Evolutionary conservation across 2,797 vertebrate species (phyloP), one percentile per base, ranked within the genome.

Genomic region (Allobates femoralis): DNA sequence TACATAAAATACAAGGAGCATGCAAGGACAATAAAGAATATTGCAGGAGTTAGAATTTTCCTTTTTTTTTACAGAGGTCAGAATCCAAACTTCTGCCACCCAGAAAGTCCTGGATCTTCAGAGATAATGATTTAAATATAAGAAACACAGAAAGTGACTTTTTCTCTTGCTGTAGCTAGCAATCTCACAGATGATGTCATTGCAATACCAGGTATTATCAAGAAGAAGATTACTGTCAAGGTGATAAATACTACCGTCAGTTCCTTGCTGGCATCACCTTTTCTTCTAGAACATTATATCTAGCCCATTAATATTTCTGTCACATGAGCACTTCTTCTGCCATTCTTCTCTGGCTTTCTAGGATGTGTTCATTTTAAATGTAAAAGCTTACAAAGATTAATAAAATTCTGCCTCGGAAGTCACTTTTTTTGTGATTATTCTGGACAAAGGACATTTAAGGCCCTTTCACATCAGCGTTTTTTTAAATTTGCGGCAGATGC

Each of bases 281-380:
- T 88, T 88, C 83, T 88, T 77, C 78, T 81, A 85, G 83, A 88
- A 85, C 83, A 85, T 85, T 81, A 88, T 85, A 85, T 75, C 87
- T 53, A 85, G 71, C 71, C 83, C 87, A 88, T 88, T 88, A 88
- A 88, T 88, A 88, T 88, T 88, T 85, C 83, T 88, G 87, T 88
- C 87, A 88, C 83, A 81, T 74, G 73, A 84, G 62, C 46, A 85
- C 46, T 73, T 77, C 60, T 66, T 62, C 41, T 88, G 71, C 78
- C 71, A 85, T 81, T 88, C 50, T 71, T 81, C 71, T 80, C 60
- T 71, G n/a, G 83, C 78, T 69, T 88, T 81, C 82, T 76, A 26
- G 83, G 56, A 88, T 69, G 60, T 76, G 69, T 81, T 81, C 60
- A 85, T 88, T 84, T 75, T 66, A 85, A 81, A 88, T 74, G 71